Percentiles rank a stretch among this genome's conserved stretches.
These are phyloP conservation scores for Leucopsar rothschildi DNA, from an alignment of 2,113 vertebrate species.

Conservation along the genomic window DNA sequence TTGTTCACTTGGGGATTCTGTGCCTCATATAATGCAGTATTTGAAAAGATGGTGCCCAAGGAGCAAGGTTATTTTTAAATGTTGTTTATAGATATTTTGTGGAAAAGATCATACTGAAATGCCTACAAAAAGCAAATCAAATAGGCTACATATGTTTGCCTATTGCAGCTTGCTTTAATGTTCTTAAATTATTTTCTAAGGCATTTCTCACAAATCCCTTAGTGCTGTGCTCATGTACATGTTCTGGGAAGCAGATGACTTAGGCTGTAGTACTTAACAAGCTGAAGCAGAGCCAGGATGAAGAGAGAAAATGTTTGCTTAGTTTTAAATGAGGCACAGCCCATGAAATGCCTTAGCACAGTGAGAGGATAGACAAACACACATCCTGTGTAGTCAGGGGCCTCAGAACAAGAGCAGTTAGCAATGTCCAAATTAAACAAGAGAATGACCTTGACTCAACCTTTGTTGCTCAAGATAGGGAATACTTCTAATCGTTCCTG, in stretches of 20 bases:
- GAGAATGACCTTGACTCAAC: neutral
- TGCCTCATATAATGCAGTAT: neutral
- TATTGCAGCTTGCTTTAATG: constrained; percentile 25
- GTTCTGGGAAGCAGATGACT: constrained; percentile 30
- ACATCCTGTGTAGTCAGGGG: neutral
- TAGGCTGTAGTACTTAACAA: constrained; percentile 8
- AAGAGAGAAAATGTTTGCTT: constrained; percentile 60
- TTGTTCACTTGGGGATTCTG: neutral
- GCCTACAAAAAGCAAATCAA: constrained; percentile 37
- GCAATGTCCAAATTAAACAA: neutral
- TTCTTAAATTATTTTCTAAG: neutral
- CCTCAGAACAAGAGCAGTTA: neutral
- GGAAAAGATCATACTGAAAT: neutral
- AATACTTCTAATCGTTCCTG: neutral
- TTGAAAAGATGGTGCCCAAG: neutral
- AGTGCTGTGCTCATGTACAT: neutral
- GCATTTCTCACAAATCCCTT: neutral
- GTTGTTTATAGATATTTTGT: neutral
- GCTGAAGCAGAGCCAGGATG: constrained; percentile 21
- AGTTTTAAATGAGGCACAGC: constrained; percentile 25
- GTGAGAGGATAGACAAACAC: neutral
- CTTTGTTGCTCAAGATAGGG: neutral
- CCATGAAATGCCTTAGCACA: neutral
- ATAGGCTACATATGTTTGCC: neutral
- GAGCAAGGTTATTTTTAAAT: neutral